phyloP scores from a whole-genome alignment of 2,113 vertebrate species.

The Datnioides undecimradiatus region DNA sequence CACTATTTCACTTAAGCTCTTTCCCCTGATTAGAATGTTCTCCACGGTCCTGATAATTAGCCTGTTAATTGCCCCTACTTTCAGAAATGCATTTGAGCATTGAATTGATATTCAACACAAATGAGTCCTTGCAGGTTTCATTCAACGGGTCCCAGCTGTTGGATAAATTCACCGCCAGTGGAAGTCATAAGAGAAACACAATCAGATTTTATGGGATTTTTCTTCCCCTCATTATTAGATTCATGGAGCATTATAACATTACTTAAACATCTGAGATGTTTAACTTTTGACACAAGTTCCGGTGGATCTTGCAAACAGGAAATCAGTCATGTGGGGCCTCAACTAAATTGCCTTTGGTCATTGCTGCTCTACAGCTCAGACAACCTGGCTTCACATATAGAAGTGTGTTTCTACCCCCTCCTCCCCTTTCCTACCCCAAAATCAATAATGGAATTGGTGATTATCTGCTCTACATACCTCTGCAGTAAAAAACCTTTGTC shows the following conservation, averaged over 20 bases:
- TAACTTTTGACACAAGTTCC: not conserved
- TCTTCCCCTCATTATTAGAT: slow-evolving; percentile 42
- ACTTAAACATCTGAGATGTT: slow-evolving; percentile 16
- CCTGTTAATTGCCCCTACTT: slow-evolving; percentile 79
- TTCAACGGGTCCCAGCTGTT: slow-evolving; percentile 77
- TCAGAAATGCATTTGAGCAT: slow-evolving; percentile 79
- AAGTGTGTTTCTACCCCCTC: not conserved
- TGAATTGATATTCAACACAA: slow-evolving; percentile 81
- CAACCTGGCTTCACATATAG: not conserved
- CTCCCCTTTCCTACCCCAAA: not conserved
- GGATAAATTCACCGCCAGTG: slow-evolving; percentile 60
- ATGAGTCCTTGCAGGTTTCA: slow-evolving; percentile 78
- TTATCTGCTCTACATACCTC: slow-evolving; percentile 19
- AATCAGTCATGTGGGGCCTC: not conserved
- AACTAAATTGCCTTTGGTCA: not conserved
- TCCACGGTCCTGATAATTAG: slow-evolving; percentile 78
- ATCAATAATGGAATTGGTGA: slow-evolving; percentile 20
- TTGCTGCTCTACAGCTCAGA: not conserved
- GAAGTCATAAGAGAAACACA: slow-evolving; percentile 63
- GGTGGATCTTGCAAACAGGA: not conserved
- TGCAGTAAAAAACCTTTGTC: slow-evolving; percentile 1
- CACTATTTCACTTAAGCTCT: slow-evolving; percentile 72
- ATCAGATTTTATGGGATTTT: slow-evolving; percentile 55
- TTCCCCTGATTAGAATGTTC: slow-evolving; percentile 78
- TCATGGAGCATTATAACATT: slow-evolving; percentile 11